Evolutionary conservation across 2,113 vertebrate species (phyloP).

Genomic region (Physeter macrocephalus): DNA sequence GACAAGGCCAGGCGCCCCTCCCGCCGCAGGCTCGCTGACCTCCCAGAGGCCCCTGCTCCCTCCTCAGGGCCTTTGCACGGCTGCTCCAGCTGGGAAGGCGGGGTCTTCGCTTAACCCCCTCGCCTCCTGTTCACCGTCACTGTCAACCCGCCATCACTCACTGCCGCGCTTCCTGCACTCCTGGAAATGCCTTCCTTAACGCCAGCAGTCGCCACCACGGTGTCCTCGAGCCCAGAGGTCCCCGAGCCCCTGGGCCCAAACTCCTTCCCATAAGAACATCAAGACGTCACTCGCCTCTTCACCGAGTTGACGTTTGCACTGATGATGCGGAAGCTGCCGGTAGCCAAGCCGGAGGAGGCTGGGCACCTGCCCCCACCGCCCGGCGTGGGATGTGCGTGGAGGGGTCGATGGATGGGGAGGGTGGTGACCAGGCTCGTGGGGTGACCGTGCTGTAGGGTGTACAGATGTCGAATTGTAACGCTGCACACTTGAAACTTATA

Average conservation of each 20-base stretch:
- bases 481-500: not conserved
- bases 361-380: not conserved
- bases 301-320: not conserved
- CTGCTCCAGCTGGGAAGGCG: not conserved
- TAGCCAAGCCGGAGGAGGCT: not conserved
- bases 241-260: not conserved
- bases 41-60: not conserved
- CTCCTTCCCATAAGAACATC: not conserved
- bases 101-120: not conserved
- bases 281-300: not conserved
- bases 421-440: not conserved
- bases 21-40: not conserved
- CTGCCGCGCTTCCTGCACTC: not conserved
- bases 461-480: accelerated
- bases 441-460: accelerated
- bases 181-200: not conserved
- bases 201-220: not conserved
- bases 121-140: accelerated
- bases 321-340: not conserved
- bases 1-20: not conserved
- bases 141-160: not conserved
- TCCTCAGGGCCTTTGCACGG: not conserved
- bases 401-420: not conserved
- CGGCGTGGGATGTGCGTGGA: accelerated
- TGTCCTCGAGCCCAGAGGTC: not conserved